Conservation (phyloP, 2,113 vertebrate genomes). For the Triplophysa rosa region DNA sequence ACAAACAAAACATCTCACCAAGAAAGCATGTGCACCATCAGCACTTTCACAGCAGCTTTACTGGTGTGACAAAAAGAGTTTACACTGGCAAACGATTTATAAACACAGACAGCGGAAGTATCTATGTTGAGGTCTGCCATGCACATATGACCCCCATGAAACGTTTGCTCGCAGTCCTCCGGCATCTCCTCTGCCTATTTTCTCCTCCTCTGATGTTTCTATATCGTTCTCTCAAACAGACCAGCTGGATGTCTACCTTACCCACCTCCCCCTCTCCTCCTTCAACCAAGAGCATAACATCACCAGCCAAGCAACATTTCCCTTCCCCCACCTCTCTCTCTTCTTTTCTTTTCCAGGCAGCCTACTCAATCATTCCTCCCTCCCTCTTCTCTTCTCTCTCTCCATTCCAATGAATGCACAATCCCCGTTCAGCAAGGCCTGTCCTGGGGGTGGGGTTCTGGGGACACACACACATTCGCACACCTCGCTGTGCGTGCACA, state of each 20-base stretch:
- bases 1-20: constrained; percentile 61
- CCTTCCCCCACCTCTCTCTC: constrained; percentile 53
- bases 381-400: constrained; percentile 16
- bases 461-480: constrained; percentile 53
- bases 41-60: constrained; percentile 29
- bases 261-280: constrained; percentile 45
- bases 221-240: constrained; percentile 32
- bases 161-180: constrained; percentile 15
- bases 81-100: neutral
- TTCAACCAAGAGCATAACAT: constrained; percentile 59
- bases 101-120: neutral
- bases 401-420: constrained; percentile 72
- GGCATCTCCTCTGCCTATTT: constrained; percentile 4
- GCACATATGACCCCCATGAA: neutral
- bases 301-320: constrained; percentile 60
- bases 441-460: constrained; percentile 59
- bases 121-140: neutral
- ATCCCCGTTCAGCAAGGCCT: constrained; percentile 51
- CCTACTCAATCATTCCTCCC: constrained; percentile 71
- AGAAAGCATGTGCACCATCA: constrained; percentile 61
- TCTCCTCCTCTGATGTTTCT: constrained; percentile 13
- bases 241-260: constrained; percentile 49
- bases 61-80: neutral
- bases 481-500: constrained; percentile 61
- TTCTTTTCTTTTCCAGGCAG: constrained; percentile 65